Conservation (phyloP, 2,113 vertebrate genomes). For the Orthonyx spaldingii region DNA sequence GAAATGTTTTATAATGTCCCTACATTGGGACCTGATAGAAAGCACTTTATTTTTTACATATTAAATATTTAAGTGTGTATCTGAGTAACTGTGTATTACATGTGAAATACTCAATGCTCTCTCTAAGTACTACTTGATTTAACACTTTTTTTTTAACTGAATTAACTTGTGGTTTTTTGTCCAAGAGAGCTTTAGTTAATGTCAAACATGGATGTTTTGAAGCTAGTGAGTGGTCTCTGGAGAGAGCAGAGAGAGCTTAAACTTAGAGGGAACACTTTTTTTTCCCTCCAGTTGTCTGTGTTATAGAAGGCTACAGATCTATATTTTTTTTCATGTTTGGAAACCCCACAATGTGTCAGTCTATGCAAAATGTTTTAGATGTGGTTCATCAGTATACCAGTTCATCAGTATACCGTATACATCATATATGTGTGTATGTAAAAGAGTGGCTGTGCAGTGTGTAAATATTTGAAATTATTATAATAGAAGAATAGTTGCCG, state of each 20-base stretch:
- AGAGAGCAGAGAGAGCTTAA: slow-evolving; percentile 57
- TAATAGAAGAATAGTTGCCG: slow-evolving; percentile 84
- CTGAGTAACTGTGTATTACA: slow-evolving; percentile 59
- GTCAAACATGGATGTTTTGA: neutral
- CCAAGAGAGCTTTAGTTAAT: slow-evolving; percentile 9
- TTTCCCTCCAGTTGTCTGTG: slow-evolving; percentile 59
- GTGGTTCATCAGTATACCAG: slow-evolving; percentile 75
- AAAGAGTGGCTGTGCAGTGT: slow-evolving; percentile 83
- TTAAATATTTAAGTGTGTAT: slow-evolving; percentile 76
- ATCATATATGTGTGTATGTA: slow-evolving; percentile 76
- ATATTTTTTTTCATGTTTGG: slow-evolving; percentile 14
- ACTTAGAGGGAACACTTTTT: slow-evolving; percentile 54
- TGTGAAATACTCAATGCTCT: neutral
- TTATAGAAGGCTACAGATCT: slow-evolving; percentile 32
- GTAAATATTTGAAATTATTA: slow-evolving; percentile 94
- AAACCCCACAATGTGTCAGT: slow-evolving; percentile 31
- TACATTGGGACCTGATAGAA: slow-evolving; percentile 80
- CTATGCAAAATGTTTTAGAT: slow-evolving; percentile 64
- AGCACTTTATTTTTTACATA: slow-evolving; percentile 96
- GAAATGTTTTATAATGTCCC: slow-evolving; percentile 81
- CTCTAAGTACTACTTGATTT: neutral
- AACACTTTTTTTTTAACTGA: neutral
- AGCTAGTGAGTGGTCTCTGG: slow-evolving; percentile 43
- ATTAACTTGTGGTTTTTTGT: neutral
- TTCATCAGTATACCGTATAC: no score